Evolutionary conservation across 2,888 invertebrate species (phyloP).

Genomic region (Acanthosepion esculentum): DNA sequence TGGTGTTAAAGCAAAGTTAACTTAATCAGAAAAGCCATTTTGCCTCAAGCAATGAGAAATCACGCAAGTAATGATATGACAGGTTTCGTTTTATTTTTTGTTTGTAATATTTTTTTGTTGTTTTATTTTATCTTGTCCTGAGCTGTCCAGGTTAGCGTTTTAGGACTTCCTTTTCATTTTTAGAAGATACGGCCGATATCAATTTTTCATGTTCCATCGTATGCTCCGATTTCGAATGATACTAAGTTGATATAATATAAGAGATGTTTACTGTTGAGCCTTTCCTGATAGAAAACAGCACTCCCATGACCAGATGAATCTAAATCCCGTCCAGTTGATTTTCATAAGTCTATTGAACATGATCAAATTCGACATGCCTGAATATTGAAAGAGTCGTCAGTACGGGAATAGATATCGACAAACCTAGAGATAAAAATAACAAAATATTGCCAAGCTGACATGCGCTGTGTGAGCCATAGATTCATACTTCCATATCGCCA

Average conservation of each 20-base stretch:
- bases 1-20: too few relatives aligned
- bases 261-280: too few relatives aligned
- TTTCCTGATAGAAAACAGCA: not conserved
- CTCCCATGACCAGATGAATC: not conserved
- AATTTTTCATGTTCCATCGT: not conserved
- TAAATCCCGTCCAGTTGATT: not conserved
- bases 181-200: not conserved
- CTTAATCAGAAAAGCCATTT: too few relatives aligned
- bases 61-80: too few relatives aligned
- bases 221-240: not conserved
- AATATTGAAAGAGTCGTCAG: not conserved
- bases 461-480: too few relatives aligned
- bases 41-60: too few relatives aligned
- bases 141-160: not conserved
- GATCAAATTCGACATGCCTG: not conserved
- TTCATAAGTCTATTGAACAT: not conserved
- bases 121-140: not conserved
- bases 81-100: too few relatives aligned
- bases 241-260: too few relatives aligned
- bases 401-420: not conserved
- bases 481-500: too few relatives aligned
- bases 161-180: not conserved
- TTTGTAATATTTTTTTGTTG: too few relatives aligned
- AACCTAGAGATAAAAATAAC: not conserved
- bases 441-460: too few relatives aligned